Evolutionary conservation across 2,797 vertebrate genomes (phyloP).

Genomic region (Periophthalmus magnuspinnatus): DNA sequence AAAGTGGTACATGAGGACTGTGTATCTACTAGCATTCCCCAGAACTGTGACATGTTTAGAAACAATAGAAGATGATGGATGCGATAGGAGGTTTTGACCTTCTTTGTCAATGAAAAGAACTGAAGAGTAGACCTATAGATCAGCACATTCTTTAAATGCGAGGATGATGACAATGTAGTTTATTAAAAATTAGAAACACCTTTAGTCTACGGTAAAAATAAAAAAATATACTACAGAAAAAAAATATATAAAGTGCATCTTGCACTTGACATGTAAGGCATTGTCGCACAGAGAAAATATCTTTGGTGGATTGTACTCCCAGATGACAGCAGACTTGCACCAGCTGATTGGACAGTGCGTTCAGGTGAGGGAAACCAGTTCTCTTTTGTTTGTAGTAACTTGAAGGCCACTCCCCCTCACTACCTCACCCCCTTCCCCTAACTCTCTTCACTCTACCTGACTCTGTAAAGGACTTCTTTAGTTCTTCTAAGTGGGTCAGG

Average conservation of each 20-base stretch:
- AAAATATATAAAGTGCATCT: too few species aligned
- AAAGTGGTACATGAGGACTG: neutral
- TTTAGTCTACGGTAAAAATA: neutral
- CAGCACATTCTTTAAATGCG: neutral
- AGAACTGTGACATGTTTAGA: neutral
- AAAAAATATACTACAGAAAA: neutral
- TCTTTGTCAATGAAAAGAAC: neutral
- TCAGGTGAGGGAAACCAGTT: constrained; percentile 61
- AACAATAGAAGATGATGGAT: constrained; percentile 4
- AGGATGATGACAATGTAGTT: neutral
- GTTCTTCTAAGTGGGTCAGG: constrained; percentile 51
- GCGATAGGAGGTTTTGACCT: constrained; percentile 1
- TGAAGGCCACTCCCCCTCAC: constrained; percentile 38
- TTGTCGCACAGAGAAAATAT: constrained; percentile 16
- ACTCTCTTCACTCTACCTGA: neutral
- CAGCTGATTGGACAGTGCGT: constrained; percentile 42
- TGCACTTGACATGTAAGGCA: too few species aligned
- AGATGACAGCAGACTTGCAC: constrained; percentile 24
- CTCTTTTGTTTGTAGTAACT: constrained; percentile 63
- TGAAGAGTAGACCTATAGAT: neutral
- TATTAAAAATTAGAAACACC: neutral
- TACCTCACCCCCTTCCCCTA: neutral
- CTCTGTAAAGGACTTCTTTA: constrained; percentile 29
- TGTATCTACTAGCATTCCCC: neutral
- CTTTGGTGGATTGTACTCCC: constrained; percentile 25